Conservation (phyloP, 2,888 invertebrate genomes). For the Holacanthella duospinosa region DNA sequence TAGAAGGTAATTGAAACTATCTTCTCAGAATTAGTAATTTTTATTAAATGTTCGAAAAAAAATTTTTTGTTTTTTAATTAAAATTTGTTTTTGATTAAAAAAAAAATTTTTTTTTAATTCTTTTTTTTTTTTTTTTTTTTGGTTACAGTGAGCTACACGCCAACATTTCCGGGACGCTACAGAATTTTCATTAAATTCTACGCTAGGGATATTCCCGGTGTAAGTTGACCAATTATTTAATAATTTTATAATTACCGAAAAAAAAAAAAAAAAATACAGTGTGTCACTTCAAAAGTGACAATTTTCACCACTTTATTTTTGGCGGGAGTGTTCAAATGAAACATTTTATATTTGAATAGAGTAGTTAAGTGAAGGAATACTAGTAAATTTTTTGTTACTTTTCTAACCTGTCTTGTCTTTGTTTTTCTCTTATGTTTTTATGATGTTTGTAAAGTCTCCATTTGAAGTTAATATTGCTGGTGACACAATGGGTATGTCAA, state of each 20-base stretch:
- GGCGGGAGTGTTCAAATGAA: not conserved
- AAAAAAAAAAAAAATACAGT: too few relatives aligned
- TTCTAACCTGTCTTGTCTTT: too few relatives aligned
- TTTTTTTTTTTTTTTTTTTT: not conserved
- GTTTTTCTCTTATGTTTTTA: too few relatives aligned
- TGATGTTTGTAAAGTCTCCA: conserved; percentile 22
- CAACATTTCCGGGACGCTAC: conserved; percentile 32
- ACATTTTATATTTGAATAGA: not conserved
- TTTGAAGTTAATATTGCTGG: conserved; percentile 31
- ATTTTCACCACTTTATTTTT: too few relatives aligned
- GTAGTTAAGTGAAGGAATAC: not conserved
- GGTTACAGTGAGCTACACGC: conserved; percentile 24
- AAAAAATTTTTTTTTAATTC: not conserved
- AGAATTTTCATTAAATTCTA: conserved; percentile 34
- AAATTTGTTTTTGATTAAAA: too few relatives aligned
- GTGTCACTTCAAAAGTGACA: too few relatives aligned
- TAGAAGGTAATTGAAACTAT: conserved; percentile 23
- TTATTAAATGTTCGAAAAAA: too few relatives aligned
- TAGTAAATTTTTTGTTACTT: not conserved
- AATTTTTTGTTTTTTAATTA: too few relatives aligned
- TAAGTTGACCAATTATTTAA: too few relatives aligned
- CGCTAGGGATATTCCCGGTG: conserved; percentile 32
- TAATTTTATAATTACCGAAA: too few relatives aligned
- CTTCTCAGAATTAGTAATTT: too few relatives aligned
- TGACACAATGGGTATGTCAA: conserved; percentile 23